These are phyloP conservation scores for Pardosa pseudoannulata DNA, from an alignment of 2,888 invertebrate species.

Conservation along the genomic window DNA sequence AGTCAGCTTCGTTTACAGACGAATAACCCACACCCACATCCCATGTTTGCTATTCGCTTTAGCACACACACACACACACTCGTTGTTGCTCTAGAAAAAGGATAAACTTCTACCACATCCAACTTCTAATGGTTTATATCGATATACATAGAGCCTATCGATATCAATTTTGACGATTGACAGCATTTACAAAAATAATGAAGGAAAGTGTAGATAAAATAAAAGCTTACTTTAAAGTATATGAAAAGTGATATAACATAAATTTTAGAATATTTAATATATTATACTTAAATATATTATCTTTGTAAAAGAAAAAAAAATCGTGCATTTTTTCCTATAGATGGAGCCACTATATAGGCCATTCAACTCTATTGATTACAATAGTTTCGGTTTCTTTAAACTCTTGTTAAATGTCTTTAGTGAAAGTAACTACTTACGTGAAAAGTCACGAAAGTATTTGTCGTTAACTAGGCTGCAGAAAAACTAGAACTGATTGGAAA, in stretches of 20 bases:
- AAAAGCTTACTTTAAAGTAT: too few species aligned
- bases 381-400: background rate
- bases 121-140: background rate
- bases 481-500: too few species aligned
- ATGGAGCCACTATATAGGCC: slow-evolving; percentile 15
- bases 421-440: too few species aligned
- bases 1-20: slow-evolving; percentile 24
- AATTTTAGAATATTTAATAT: too few species aligned
- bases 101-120: background rate
- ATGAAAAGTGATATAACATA: too few species aligned
- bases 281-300: too few species aligned
- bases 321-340: slow-evolving; percentile 1
- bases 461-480: too few species aligned
- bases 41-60: slow-evolving; percentile 6
- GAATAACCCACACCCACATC: slow-evolving; percentile 42
- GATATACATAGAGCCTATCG: background rate
- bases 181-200: too few species aligned
- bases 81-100: slow-evolving; percentile 27
- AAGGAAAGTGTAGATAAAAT: background rate
- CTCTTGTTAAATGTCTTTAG: too few species aligned
- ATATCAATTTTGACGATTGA: background rate
- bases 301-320: too few species aligned
- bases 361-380: background rate
- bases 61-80: background rate
- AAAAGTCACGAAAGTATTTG: too few species aligned